These are phyloP conservation scores for Myrmecophaga tridactyla DNA, from an alignment of 2,113 vertebrate genomes.

Conservation along the genomic window DNA sequence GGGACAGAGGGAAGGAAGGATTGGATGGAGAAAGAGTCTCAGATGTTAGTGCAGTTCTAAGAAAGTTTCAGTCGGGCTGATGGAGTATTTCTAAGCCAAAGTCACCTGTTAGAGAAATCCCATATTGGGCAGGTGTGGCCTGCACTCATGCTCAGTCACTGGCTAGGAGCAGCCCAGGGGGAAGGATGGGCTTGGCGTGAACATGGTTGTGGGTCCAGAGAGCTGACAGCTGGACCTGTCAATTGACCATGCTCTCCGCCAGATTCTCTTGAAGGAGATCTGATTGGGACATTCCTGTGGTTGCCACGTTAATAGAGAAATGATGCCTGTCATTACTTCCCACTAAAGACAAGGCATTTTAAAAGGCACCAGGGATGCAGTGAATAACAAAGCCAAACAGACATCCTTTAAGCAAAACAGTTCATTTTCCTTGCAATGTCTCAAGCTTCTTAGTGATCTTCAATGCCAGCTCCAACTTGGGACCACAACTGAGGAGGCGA, in stretches of 20 bases:
- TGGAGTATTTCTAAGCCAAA: not conserved
- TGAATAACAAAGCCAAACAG: not conserved
- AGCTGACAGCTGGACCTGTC: not conserved
- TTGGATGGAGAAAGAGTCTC: not conserved
- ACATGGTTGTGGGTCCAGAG: not conserved
- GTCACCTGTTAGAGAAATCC: not conserved
- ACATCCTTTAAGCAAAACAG: not conserved
- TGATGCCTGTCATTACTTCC: not conserved
- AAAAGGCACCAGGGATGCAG: not conserved
- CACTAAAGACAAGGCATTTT: not conserved
- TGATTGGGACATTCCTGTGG: fast-evolving
- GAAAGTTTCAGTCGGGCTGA: not conserved
- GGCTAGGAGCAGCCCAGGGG: not conserved
- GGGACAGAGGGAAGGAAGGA: not conserved
- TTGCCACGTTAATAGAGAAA: not conserved
- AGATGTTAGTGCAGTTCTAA: not conserved
- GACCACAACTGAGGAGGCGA: not conserved
- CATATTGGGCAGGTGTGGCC: not conserved
- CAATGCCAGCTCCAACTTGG: not conserved
- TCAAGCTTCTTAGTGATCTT: not conserved
- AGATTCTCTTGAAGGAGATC: not conserved
- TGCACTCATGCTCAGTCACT: not conserved
- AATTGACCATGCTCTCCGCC: fast-evolving
- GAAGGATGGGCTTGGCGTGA: not conserved
- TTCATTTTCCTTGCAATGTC: not conserved